Conservation (phyloP, 2,113 vertebrate genomes). For the Oreochromis spilurus region DNA sequence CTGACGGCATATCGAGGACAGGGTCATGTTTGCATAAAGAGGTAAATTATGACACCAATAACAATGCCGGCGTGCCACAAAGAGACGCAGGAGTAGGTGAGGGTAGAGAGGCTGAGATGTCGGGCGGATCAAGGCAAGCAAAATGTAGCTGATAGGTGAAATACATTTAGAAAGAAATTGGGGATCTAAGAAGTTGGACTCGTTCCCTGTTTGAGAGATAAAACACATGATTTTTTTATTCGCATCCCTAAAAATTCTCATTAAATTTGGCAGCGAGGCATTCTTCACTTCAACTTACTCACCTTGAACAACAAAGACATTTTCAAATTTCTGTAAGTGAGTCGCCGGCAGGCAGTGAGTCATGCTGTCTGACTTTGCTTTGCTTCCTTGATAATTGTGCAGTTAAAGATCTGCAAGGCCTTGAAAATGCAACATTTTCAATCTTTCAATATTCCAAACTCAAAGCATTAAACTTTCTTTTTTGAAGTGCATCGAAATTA, state of each 20-base stretch:
- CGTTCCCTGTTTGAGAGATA: neutral
- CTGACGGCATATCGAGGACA: constrained; percentile 53
- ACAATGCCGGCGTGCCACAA: constrained; percentile 29
- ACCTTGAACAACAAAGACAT: constrained; percentile 19
- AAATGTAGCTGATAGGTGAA: neutral
- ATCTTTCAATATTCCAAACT: neutral
- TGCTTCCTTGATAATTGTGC: constrained; percentile 3
- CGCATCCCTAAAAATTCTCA: neutral
- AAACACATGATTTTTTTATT: neutral
- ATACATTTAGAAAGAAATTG: neutral
- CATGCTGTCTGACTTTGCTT: constrained; percentile 41
- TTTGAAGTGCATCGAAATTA: neutral
- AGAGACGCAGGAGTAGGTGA: neutral
- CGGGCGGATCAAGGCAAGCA: neutral
- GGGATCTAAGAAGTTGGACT: neutral
- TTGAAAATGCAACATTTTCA: constrained; percentile 31
- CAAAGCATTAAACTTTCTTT: neutral
- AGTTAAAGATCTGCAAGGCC: constrained; percentile 21
- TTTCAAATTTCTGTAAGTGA: constrained; percentile 6
- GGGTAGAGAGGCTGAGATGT: neutral
- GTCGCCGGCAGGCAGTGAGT: constrained; percentile 31
- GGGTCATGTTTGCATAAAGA: constrained; percentile 73
- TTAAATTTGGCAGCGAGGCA: neutral
- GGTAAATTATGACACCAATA: constrained; percentile 70
- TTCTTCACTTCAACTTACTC: neutral